Evolutionary conservation across 2,113 vertebrate species (phyloP).

Genomic region (Psephotus haematonotus): DNA sequence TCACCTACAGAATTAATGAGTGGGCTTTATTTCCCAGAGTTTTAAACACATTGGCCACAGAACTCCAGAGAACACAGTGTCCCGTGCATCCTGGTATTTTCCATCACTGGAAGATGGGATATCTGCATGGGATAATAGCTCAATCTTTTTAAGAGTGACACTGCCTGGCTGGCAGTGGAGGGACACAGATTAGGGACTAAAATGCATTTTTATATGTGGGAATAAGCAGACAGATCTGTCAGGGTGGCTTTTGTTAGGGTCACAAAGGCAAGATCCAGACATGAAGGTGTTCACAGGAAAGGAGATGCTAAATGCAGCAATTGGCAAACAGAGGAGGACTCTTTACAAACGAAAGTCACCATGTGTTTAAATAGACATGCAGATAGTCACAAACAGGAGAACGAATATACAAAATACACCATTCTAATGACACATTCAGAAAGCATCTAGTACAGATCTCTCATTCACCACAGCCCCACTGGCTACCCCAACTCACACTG

Average conservation of each 20-base stretch:
- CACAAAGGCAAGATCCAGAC: neutral
- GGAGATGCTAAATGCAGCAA: neutral
- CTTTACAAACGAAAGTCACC: neutral
- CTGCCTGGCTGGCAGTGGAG: neutral
- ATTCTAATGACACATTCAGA: neutral
- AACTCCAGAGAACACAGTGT: neutral
- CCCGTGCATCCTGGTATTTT: neutral
- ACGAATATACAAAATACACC: accelerated
- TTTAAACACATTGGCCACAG: neutral
- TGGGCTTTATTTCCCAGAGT: neutral
- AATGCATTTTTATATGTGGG: neutral
- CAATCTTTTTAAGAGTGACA: neutral
- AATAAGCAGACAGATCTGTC: neutral
- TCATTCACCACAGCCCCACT: neutral
- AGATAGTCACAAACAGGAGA: neutral
- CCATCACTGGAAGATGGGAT: neutral
- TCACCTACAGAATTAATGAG: neutral
- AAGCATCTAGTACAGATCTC: neutral
- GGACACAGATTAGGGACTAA: neutral
- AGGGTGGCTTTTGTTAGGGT: neutral
- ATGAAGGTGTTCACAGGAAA: neutral
- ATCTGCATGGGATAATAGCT: neutral
- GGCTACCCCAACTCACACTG: neutral
- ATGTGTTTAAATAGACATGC: accelerated
- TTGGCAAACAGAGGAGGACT: neutral